Evolutionary conservation across 2,797 vertebrate species (phyloP).

Genomic region (Rhinatrema bivittatum): DNA sequence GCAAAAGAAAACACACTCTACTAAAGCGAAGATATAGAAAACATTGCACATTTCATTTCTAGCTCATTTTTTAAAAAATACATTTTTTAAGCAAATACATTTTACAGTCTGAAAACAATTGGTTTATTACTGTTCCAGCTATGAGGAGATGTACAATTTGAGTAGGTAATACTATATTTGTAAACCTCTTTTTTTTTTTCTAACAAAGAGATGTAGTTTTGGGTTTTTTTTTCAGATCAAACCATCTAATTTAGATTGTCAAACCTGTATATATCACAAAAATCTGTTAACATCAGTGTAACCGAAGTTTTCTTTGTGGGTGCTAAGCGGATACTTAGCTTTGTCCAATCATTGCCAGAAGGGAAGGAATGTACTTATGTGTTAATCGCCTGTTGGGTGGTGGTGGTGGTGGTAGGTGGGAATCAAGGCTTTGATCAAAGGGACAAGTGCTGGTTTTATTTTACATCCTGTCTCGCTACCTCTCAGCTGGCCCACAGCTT

Average conservation of each 20-base stretch:
- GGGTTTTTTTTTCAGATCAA: neutral
- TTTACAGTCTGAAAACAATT: neutral
- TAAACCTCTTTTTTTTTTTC: neutral
- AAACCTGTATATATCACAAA: constrained; percentile 7
- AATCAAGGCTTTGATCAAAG: constrained; percentile 58
- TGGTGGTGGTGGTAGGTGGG: constrained; percentile 36
- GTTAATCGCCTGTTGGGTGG: constrained; percentile 56
- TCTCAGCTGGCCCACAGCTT: constrained; percentile 47
- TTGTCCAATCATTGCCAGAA: constrained; percentile 6
- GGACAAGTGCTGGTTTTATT: constrained; percentile 56
- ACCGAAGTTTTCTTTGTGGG: constrained; percentile 10
- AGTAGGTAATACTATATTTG: neutral
- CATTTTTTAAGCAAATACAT: neutral
- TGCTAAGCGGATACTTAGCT: constrained; percentile 12
- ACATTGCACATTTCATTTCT: too few relatives aligned
- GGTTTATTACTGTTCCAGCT: neutral
- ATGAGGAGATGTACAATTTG: neutral
- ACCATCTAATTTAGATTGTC: neutral
- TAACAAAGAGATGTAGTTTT: neutral
- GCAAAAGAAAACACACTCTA: too few relatives aligned
- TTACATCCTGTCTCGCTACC: constrained; percentile 53
- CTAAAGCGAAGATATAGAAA: too few relatives aligned
- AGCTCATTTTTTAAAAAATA: neutral
- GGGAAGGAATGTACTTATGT: constrained; percentile 22
- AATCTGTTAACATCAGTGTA: neutral